phyloP scores from a whole-genome alignment of 2,888 invertebrate species.

The Clivina fossor region DNA sequence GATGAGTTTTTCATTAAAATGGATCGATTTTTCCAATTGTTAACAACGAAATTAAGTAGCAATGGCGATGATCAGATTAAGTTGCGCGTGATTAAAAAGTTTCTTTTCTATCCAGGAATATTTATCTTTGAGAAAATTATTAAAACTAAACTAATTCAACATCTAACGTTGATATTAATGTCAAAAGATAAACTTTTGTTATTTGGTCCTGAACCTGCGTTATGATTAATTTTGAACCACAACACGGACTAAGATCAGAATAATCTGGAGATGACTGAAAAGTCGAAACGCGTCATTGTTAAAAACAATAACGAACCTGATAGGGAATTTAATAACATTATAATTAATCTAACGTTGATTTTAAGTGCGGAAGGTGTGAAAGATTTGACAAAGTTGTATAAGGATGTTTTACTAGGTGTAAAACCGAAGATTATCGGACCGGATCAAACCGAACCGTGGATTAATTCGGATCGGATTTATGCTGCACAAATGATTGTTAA shows the following conservation, averaged over 20 bases:
- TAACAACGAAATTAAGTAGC: slow-evolving; percentile 56
- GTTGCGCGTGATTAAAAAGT: slow-evolving; percentile 63
- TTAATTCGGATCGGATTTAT: slow-evolving; percentile 68
- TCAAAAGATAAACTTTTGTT: too few relatives aligned
- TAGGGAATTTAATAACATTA: too few relatives aligned
- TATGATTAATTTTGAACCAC: too few relatives aligned
- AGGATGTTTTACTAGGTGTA: slow-evolving; percentile 61
- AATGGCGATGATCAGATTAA: slow-evolving; percentile 58
- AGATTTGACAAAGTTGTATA: slow-evolving; percentile 63
- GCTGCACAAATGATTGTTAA: slow-evolving; percentile 61
- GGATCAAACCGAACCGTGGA: slow-evolving; percentile 59
- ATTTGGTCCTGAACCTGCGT: too few relatives aligned
- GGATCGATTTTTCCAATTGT: slow-evolving; percentile 57
- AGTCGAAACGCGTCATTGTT: too few relatives aligned
- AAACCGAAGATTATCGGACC: slow-evolving; percentile 58
- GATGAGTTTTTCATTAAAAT: slow-evolving; percentile 61
- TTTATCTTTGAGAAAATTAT: slow-evolving; percentile 75
- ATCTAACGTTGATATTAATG: too few relatives aligned
- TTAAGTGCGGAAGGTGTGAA: slow-evolving; percentile 64
- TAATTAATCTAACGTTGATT: too few relatives aligned
- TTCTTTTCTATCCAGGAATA: slow-evolving; percentile 70
- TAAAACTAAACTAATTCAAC: slow-evolving; percentile 64
- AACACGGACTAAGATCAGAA: too few relatives aligned
- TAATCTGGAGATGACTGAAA: too few relatives aligned
- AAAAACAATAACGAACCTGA: too few relatives aligned